phyloP scores from a whole-genome alignment of 2,797 vertebrate species.

The Acridotheres tristis region DNA sequence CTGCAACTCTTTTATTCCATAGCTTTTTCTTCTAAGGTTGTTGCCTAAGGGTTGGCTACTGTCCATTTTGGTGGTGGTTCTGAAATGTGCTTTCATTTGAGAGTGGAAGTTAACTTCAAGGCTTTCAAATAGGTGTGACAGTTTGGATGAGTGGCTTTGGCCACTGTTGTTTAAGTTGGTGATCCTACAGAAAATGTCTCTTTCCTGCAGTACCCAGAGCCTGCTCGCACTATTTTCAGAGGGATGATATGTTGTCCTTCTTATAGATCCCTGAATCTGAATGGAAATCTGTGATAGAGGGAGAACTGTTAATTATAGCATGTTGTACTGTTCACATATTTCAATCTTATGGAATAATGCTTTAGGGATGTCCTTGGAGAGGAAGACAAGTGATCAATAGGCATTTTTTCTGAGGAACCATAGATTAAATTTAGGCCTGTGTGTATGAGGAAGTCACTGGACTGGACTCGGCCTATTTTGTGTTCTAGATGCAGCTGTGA shows the following conservation, averaged over 20 bases:
- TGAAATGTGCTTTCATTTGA: background rate
- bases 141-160: background rate
- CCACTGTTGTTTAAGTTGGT: background rate
- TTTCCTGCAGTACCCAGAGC: background rate
- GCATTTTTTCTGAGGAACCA: background rate
- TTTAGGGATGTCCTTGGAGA: slow-evolving; percentile 1
- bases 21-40: background rate
- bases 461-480: slow-evolving; percentile 64
- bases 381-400: background rate
- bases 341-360: background rate
- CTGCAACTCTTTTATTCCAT: background rate
- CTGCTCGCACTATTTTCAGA: background rate
- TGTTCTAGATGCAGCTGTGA: slow-evolving; percentile 91
- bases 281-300: background rate
- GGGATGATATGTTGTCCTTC: background rate
- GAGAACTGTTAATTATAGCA: background rate
- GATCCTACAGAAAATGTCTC: background rate
- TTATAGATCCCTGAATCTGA: background rate
- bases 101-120: background rate
- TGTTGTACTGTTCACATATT: slow-evolving; percentile 7
- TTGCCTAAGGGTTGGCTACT: background rate
- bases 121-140: background rate
- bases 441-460: slow-evolving; percentile 20
- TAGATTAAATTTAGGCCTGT: background rate
- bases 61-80: background rate